Evolutionary conservation across 1,140 invertebrate genomes (phyloP), one percentile per base, ranked within the genome.

Genomic region (Chelonus insularis): DNA sequence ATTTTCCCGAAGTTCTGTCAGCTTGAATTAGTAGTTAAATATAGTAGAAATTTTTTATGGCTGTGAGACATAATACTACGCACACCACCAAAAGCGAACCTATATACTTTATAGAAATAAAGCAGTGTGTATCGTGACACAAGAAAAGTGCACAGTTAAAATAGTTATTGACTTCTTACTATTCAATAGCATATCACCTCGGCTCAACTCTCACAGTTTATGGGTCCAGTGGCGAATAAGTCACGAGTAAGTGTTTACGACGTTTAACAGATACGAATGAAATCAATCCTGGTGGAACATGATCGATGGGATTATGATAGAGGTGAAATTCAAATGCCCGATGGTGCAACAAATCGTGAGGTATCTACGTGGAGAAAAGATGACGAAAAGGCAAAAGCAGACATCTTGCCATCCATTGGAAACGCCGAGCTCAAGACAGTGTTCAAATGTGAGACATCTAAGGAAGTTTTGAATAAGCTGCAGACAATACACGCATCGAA

Each of bases 341-440:
- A 6, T 34, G 32, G 32, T 11, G 32, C 32, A 34, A 34, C 32
- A 34, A 11, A 6, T 8, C 32, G 47, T n/a, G 47, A 23, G 32
- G n/a, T 23, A 7, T 4, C 14, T 9, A 50, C 4, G 37, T 67
- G 66, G 60, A 41, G 29, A 11, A 51, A n/a, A n/a, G n/a, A n/a
- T n/a, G n/a, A n/a, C n/a, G n/a, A n/a, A n/a, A n/a, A n/a, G n/a
- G n/a, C n/a, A 52, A 4, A 36, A 20, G 58, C 66, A n/a, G 67
- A 68, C 36, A 25, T 69, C 5, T 67, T 69, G 12, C 29, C 67
- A 21, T 55, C 62, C 1, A 67, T 69, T 8, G 32, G 34, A n/a
- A 54, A 65, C 9, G 43, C 45, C 9, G 67, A 67, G 57, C 25
- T 69, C 9, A 54, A 67, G 32, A 51, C 67, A 34, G 29, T 63